These are phyloP conservation scores for Adoxophyes honmai DNA, from an alignment of 1,140 invertebrate genomes.

Conservation along the genomic window DNA sequence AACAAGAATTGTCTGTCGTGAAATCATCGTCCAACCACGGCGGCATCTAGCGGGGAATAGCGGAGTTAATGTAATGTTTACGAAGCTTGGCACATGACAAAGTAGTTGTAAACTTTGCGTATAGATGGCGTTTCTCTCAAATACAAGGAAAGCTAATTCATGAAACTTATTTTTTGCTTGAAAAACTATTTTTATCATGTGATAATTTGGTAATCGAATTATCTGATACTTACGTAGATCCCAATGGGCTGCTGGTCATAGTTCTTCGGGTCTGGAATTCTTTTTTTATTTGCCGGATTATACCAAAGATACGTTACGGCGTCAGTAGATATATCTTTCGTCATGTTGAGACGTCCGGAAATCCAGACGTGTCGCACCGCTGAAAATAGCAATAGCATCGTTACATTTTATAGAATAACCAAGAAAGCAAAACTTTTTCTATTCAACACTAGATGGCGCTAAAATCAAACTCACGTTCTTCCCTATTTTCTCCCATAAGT, in stretches of 20 bases:
- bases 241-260: constrained; percentile 20
- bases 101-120: neutral
- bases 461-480: constrained; percentile 46
- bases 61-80: neutral
- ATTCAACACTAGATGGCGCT: constrained; percentile 24
- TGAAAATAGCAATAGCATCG: no score
- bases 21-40: constrained; percentile 29
- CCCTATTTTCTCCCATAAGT: constrained; percentile 63
- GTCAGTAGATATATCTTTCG: constrained; percentile 41
- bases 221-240: constrained; percentile 33
- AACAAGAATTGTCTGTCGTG: constrained; percentile 28
- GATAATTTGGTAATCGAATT: no score
- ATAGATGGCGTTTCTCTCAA: neutral
- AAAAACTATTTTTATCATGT: no score
- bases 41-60: constrained; percentile 11
- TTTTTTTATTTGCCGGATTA: constrained; percentile 40
- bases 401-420: no score
- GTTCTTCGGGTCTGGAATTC: constrained; percentile 38
- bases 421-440: neutral
- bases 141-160: no score
- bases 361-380: constrained; percentile 57
- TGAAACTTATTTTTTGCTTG: no score
- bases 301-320: constrained; percentile 40
- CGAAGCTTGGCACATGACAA: no score
- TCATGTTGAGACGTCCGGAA: constrained; percentile 51